These are phyloP conservation scores for Epistrophe grossulariae DNA, from an alignment of 2,888 invertebrate genomes.

Conservation along the genomic window DNA sequence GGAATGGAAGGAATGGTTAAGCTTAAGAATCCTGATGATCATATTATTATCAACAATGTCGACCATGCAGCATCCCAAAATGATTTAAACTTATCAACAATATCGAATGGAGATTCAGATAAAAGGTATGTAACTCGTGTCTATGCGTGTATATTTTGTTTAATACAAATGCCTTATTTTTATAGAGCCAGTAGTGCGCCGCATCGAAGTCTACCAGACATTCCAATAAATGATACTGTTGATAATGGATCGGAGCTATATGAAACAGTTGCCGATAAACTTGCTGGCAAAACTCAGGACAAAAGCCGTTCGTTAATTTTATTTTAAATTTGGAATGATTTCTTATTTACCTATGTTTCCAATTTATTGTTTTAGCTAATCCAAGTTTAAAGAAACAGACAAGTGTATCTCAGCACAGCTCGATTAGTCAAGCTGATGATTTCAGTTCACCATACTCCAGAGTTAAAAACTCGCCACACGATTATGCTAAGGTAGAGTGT, in stretches of 20 bases:
- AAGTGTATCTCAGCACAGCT: constrained; percentile 87
- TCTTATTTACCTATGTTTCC: not conserved
- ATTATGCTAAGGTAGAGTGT: constrained; percentile 85
- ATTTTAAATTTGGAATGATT: not conserved
- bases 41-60: constrained; percentile 82
- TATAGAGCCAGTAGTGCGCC: constrained; percentile 84
- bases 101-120: constrained; percentile 82
- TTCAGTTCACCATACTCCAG: constrained; percentile 87
- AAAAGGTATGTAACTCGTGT: constrained; percentile 78
- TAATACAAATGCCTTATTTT: not conserved
- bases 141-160: not conserved
- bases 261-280: constrained; percentile 90
- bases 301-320: constrained; percentile 81
- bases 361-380: constrained; percentile 78
- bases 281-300: constrained; percentile 81
- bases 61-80: constrained; percentile 81
- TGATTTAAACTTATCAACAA: constrained; percentile 81
- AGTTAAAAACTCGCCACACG: constrained; percentile 87
- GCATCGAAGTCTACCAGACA: constrained; percentile 93
- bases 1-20: constrained; percentile 90
- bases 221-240: constrained; percentile 88
- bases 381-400: constrained; percentile 84
- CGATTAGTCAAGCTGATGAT: constrained; percentile 86
- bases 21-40: constrained; percentile 88
- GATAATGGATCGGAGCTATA: constrained; percentile 94